A percentile compares a stretch with the other conserved stretches of the same genome.
These are phyloP conservation scores for Ficedula albicollis DNA, from an alignment of 2,797 vertebrate species.

Conservation along the genomic window DNA sequence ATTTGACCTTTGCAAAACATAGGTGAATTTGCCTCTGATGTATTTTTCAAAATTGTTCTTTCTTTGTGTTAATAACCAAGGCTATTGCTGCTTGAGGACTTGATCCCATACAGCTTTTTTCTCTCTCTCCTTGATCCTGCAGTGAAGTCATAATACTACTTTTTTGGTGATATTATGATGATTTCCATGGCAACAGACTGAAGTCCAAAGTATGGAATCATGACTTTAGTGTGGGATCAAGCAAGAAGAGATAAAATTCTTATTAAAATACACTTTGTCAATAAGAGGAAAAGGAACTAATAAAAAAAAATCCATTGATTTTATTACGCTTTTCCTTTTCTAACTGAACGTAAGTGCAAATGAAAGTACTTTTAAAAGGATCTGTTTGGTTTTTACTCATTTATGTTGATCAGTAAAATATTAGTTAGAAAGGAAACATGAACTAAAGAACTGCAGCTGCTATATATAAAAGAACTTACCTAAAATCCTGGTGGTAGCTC, in stretches of 20 bases:
- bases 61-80: constrained; percentile 5
- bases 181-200: constrained; percentile 77
- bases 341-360: not conserved
- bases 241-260: constrained; percentile 47
- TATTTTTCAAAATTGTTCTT: constrained; percentile 20
- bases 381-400: not conserved
- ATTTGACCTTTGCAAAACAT: not conserved
- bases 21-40: not conserved
- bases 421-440: not conserved
- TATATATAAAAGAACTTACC: not conserved
- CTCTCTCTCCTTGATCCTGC: constrained; percentile 39
- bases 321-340: not conserved
- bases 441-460: not conserved
- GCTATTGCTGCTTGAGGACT: not conserved
- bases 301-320: not conserved
- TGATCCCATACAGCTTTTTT: constrained; percentile 19
- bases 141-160: constrained; percentile 52
- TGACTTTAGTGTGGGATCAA: constrained; percentile 36
- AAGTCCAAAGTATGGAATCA: constrained; percentile 56
- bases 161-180: constrained; percentile 55
- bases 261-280: constrained; percentile 56
- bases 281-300: not conserved
- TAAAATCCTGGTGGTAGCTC: not conserved
- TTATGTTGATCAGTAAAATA: not conserved
- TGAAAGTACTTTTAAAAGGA: not conserved